Conservation (phyloP, 2,888 invertebrate species). For the Silvanus unidentatus region DNA sequence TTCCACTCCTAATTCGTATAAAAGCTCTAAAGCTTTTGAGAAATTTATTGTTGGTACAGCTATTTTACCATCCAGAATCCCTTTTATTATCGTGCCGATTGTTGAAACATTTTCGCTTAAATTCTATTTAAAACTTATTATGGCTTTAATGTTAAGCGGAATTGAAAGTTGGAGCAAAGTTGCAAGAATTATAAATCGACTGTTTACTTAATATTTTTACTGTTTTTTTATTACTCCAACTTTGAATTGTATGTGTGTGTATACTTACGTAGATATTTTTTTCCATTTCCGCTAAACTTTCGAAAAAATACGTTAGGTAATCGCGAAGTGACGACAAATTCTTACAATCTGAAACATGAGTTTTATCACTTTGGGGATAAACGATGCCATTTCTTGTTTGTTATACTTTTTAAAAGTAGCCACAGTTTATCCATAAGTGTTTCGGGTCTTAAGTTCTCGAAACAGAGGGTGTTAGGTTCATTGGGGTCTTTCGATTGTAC, state of each 20-base stretch:
- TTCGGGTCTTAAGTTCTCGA: neutral
- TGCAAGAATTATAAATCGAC: too few species aligned
- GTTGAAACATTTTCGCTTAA: constrained; percentile 10
- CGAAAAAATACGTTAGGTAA: constrained; percentile 25
- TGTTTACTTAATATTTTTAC: too few species aligned
- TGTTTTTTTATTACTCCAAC: too few species aligned
- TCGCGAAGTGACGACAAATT: constrained; percentile 19
- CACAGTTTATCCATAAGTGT: constrained; percentile 18
- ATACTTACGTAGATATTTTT: constrained; percentile 14
- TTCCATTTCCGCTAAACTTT: constrained; percentile 19
- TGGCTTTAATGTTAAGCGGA: neutral
- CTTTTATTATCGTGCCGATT: constrained; percentile 23
- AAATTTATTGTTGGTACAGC: constrained; percentile 22
- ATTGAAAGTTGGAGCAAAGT: too few species aligned
- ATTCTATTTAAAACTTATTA: neutral
- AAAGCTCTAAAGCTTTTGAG: constrained; percentile 23
- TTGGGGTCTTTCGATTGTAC: neutral
- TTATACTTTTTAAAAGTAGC: constrained; percentile 20
- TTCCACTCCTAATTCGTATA: constrained; percentile 28
- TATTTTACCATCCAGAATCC: constrained; percentile 22
- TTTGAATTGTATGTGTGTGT: too few species aligned
- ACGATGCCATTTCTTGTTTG: neutral
- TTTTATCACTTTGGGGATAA: neutral
- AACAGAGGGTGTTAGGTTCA: neutral
- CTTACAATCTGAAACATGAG: constrained; percentile 22